Base-by-base conservation (phyloP, 2,113 vertebrate species). In the Elephas maximus region DNA sequence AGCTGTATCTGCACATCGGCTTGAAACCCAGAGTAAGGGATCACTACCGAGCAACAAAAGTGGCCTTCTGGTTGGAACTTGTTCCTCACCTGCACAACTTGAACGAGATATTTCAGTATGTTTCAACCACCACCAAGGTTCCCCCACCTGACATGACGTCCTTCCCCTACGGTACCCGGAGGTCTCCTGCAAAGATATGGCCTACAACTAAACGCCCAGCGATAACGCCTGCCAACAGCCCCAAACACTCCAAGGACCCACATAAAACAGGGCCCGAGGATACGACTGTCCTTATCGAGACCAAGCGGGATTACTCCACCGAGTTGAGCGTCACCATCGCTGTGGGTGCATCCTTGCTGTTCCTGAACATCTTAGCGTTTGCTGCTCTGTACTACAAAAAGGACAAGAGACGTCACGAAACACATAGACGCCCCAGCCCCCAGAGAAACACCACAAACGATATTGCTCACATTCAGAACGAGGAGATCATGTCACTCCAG, bases 301-400 rank as follows among this genome's bases (percentile, higher is more conserved):
- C 99, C 86, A 99, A 99, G 67, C 96, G 99, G 28, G 99, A 99
- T 97, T 99, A 99, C 89, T 99, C 99, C 48, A 99, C 99, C 0
- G 99, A 99, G 93, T 98, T 99, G 57, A 99, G 99, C 0, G 99
- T 99, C 95, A 99, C 99, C 88, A 99, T 99, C 10, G 99, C 99
- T 0, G 99, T 99, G 24, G 99, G 99, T 0, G 99, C 99, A 0
- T 99, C 99, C 0, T 97, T 99, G 18, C 99, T 99, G 1, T 99
- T 99, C 96, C 98, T 99, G 8, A 99, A 99, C 98, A 99, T 99
- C 98, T 97, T 99, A 62, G 99, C 99, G 30, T 99, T 99, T 9
- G 99, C 99, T 0, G 99, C 99, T 0, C 98, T 99, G 0, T 99
- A 99, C 98, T 99, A 99, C 98, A 99, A 99, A 98, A 99, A 99